Evolutionary conservation across 1,140 invertebrate species (phyloP).

Genomic region (Euura saliciscinereae): DNA sequence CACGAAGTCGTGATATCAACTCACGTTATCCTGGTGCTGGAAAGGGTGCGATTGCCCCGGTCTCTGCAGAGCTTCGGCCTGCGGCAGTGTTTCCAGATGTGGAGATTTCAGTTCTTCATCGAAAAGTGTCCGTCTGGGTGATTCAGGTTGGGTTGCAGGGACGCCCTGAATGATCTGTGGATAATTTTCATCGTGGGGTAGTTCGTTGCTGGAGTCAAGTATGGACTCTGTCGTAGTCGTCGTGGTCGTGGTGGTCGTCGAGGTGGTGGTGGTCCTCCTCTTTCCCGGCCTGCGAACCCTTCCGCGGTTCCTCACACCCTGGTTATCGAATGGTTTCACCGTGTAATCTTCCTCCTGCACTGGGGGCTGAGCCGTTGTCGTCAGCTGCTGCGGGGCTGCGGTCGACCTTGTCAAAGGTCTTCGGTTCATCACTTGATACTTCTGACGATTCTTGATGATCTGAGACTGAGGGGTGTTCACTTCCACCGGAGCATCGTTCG

Average conservation of each 20-base stretch:
- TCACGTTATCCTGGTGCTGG: neutral
- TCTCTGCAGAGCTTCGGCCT: slow-evolving; percentile 2
- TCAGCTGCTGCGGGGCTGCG: slow-evolving; percentile 19
- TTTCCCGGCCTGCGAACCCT: slow-evolving; percentile 38
- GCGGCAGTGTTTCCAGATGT: neutral
- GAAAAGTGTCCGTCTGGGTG: slow-evolving; percentile 29
- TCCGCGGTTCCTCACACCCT: slow-evolving; percentile 30
- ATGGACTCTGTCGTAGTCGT: slow-evolving; percentile 33
- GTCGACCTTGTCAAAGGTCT: slow-evolving; percentile 35
- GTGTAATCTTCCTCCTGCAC: slow-evolving; percentile 37
- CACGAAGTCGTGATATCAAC: neutral
- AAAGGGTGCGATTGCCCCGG: neutral
- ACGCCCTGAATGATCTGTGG: slow-evolving; percentile 33
- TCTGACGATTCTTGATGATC: slow-evolving; percentile 45
- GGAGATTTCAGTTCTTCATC: slow-evolving; percentile 30
- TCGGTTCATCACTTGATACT: slow-evolving; percentile 41
- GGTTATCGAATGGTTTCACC: slow-evolving; percentile 22
- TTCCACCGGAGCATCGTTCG: slow-evolving; percentile 40
- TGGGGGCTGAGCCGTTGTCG: slow-evolving; percentile 20
- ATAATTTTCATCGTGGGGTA: slow-evolving; percentile 54
- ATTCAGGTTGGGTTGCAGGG: neutral
- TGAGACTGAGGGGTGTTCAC: slow-evolving; percentile 35
- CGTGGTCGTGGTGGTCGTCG: slow-evolving; percentile 36
- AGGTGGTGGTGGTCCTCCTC: slow-evolving; percentile 35
- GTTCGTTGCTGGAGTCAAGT: slow-evolving; percentile 48